Evolutionary conservation across 2,113 vertebrate genomes (phyloP).

Genomic region (Catharus fuscescens): DNA sequence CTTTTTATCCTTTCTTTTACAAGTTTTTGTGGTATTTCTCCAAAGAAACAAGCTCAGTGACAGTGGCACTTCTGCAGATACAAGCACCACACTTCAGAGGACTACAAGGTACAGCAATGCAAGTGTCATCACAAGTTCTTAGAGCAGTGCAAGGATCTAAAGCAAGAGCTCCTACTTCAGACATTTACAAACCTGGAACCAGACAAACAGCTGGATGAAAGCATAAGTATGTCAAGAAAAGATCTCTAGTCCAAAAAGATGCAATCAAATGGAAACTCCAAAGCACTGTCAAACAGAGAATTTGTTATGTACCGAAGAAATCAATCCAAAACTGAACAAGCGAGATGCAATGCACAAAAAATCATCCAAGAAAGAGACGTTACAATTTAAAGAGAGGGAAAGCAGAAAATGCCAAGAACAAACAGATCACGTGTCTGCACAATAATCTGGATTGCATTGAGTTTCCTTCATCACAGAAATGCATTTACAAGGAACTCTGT

Average conservation of each 20-base stretch:
- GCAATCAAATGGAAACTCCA: not conserved
- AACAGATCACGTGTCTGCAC: not conserved
- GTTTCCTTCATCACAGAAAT: conserved; percentile 7
- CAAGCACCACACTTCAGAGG: not conserved
- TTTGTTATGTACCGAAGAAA: not conserved
- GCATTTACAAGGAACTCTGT: not conserved
- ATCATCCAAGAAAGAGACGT: not conserved
- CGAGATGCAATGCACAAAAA: not conserved
- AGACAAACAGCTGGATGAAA: conserved; percentile 16
- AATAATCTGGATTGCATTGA: not conserved
- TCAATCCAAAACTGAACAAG: not conserved
- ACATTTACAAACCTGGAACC: conserved; percentile 6
- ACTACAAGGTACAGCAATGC: not conserved
- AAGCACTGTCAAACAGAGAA: not conserved
- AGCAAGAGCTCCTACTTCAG: not conserved
- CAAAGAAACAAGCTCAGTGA: not conserved
- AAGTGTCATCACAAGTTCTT: not conserved
- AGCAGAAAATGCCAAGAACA: not conserved
- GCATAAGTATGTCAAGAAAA: not conserved
- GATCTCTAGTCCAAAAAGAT: not conserved
- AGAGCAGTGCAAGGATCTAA: not conserved
- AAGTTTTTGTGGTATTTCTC: not conserved
- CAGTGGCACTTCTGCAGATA: not conserved
- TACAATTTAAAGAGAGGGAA: not conserved
- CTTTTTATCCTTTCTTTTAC: not conserved